A percentile compares a stretch with the other conserved stretches of the same genome.
Evolutionary conservation across 1,140 invertebrate genomes (phyloP).

Genomic region (Atopsyche davidsoni): DNA sequence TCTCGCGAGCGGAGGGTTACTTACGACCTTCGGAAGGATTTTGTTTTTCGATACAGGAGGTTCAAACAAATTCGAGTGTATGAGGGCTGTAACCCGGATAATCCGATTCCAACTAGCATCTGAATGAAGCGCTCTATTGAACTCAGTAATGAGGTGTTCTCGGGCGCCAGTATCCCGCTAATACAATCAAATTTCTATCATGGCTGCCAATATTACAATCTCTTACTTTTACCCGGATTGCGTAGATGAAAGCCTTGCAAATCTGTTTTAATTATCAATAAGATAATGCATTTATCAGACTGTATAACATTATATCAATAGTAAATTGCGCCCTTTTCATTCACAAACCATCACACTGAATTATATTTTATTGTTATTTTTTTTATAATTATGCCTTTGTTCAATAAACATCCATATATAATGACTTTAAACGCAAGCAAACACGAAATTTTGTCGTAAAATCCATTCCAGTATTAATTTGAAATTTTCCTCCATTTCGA

Average conservation of each 20-base stretch:
- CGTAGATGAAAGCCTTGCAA: too few species aligned
- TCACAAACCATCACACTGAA: not conserved
- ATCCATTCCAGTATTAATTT: not conserved
- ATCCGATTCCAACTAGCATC: constrained; percentile 25
- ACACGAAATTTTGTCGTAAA: too few species aligned
- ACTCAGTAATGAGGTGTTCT: constrained; percentile 30
- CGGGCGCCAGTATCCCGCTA: constrained; percentile 15
- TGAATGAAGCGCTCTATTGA: constrained; percentile 29
- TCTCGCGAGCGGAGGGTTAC: not conserved
- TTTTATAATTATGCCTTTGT: not conserved
- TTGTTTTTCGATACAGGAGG: constrained; percentile 21
- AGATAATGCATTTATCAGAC: too few species aligned
- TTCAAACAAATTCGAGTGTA: constrained; percentile 26
- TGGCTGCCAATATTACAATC: too few species aligned
- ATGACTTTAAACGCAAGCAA: too few species aligned
- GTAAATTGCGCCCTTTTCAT: too few species aligned
- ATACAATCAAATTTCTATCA: constrained; percentile 29
- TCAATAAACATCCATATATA: too few species aligned
- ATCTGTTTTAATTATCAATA: too few species aligned
- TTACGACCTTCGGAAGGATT: constrained; percentile 4
- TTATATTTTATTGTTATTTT: not conserved
- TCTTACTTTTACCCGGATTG: too few species aligned
- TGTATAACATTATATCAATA: too few species aligned
- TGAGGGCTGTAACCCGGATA: constrained; percentile 24
- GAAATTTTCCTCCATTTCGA: constrained; percentile 6